These are phyloP conservation scores for Anolis carolinensis DNA, from an alignment of 2,113 vertebrate species.

Conservation along the genomic window DNA sequence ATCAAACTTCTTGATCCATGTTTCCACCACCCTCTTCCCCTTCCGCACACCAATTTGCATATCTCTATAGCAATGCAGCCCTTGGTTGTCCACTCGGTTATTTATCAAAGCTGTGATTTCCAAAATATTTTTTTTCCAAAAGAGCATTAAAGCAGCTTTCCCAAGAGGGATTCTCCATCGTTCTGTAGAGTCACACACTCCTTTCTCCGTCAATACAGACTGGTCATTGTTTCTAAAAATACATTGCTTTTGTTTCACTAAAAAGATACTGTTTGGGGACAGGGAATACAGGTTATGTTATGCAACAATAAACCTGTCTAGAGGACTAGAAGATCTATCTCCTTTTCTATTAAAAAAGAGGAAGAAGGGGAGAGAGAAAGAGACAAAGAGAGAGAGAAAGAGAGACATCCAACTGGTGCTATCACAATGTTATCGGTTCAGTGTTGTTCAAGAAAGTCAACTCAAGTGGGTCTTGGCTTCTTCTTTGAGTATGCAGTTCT, in stretches of 20 bases:
- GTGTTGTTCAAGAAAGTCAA: constrained; percentile 8
- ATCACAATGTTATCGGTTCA: constrained; percentile 16
- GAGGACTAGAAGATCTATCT: constrained; percentile 22
- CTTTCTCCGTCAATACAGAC: constrained; percentile 1
- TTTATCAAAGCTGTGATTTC: not conserved
- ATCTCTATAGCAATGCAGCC: not conserved
- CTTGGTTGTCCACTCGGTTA: not conserved
- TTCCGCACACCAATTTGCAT: not conserved
- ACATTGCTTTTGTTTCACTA: constrained; percentile 26
- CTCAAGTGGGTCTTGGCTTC: not conserved
- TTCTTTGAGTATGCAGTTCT: not conserved
- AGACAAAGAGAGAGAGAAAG: not conserved
- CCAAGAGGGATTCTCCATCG: not conserved
- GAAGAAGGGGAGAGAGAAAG: no score
- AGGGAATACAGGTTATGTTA: not conserved
- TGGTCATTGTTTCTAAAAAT: constrained; percentile 14
- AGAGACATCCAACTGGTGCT: constrained; percentile 13
- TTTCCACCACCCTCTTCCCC: no score
- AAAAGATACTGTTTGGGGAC: constrained; percentile 8
- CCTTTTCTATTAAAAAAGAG: constrained; percentile 22
- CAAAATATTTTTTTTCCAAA: no score
- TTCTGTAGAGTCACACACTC: not conserved
- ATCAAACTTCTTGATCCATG: not conserved
- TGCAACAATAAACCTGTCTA: constrained; percentile 32
- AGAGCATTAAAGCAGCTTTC: constrained; percentile 11